These are phyloP conservation scores for Heloderma charlesbogerti DNA, from an alignment of 2,113 vertebrate genomes.

Conservation along the genomic window DNA sequence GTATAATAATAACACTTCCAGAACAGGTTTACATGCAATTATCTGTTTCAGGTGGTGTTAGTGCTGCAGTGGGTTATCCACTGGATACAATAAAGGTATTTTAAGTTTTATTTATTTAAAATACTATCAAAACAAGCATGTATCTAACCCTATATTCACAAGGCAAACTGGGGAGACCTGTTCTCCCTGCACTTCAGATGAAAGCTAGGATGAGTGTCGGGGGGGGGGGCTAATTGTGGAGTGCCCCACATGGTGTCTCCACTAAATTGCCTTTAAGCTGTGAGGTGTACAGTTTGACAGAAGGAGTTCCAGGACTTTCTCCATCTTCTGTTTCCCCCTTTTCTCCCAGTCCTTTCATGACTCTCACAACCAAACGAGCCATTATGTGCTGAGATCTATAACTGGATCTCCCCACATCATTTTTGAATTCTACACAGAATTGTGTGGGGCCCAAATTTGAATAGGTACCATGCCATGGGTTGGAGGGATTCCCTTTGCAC, in stretches of 20 bases:
- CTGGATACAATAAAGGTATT: constrained; percentile 90
- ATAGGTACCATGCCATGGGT: too few species aligned
- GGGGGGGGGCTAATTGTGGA: neutral
- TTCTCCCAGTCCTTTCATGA: neutral
- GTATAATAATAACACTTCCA: neutral
- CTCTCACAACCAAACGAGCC: neutral
- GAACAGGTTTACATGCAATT: neutral
- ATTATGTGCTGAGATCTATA: neutral
- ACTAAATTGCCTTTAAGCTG: too few species aligned
- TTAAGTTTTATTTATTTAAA: neutral
- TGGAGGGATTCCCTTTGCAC: too few species aligned
- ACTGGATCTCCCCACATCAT: too few species aligned
- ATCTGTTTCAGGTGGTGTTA: constrained; percentile 82
- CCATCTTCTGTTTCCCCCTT: neutral
- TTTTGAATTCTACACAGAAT: too few species aligned
- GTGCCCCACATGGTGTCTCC: neutral
- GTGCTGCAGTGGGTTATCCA: constrained; percentile 87
- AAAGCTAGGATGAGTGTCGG: too few species aligned
- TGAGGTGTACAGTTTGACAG: neutral
- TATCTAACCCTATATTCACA: neutral
- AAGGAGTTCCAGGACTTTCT: neutral
- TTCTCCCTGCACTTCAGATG: neutral
- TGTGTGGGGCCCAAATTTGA: too few species aligned
- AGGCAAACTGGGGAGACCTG: neutral
- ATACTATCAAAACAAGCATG: neutral